Base-by-base conservation (phyloP, 1,140 invertebrate genomes). In the Dreissena polymorpha region DNA sequence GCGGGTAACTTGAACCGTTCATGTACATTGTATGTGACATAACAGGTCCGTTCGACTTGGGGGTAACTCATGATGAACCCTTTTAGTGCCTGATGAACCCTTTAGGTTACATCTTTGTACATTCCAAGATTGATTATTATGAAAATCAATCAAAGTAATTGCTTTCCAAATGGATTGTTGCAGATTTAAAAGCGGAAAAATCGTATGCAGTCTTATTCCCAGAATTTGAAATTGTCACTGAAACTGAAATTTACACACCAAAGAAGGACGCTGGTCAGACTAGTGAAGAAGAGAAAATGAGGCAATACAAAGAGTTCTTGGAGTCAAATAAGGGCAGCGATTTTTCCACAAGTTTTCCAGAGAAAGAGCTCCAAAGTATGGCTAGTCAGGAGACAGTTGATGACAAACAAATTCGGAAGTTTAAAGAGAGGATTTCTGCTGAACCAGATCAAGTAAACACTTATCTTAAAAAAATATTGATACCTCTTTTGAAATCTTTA, bases 151-250 rank as follows among this genome's bases (percentile, higher is more conserved):
- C 3, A 39, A 2, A 39, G 3, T 39, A 5, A 39, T 39, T 39
- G 39, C 39, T 39, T 39, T 39, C 39, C 39, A 5, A 39, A 39
- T 39, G 39, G 39, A 39, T 5, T 39, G 39, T 39, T 39, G 39
- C 39, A 39, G 39, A 39, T 39, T 39, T 39, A 39, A 39, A 39
- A 39, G 39, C 39, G 2, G 64, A 25, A 55, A n/a, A 55, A 29
- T 21, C 69, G 18, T 49, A 57, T 67, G 73, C 27, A 23, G 64
- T 88, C 39, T 79, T 89, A 10, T 90, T 90, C 73, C 88, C 86
- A 16, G 96, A 98, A 93, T 96, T 94, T 90, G 96, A 97, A 92
- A 92, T 97, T 25, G 93, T 95, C 0, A 96, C 94, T 83, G 96
- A 97, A 89, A 85, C 89, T 10, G 95, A 96, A 88, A 39, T 39